Conservation (phyloP, 2,113 vertebrate species). For the Pelecanoides urinatrix region DNA sequence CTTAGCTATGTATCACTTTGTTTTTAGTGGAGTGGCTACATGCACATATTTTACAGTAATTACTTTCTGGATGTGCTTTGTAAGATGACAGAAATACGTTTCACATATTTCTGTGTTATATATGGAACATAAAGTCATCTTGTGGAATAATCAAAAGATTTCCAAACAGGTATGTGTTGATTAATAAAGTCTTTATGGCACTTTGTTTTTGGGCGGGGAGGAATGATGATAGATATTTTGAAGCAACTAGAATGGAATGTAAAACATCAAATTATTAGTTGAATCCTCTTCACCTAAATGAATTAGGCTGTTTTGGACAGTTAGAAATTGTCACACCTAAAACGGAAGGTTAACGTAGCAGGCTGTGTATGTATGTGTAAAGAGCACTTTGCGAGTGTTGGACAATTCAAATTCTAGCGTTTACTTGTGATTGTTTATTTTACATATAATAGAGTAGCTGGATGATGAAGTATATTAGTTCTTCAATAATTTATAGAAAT, state of each 20-base stretch:
- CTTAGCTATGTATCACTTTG: slow-evolving; percentile 62
- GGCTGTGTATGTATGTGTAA: not conserved
- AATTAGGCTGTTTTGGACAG: not conserved
- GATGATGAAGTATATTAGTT: slow-evolving; percentile 82
- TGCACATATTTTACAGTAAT: slow-evolving; percentile 75
- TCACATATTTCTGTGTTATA: slow-evolving; percentile 63
- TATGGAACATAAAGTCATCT: slow-evolving; percentile 69
- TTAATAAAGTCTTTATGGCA: slow-evolving; percentile 70
- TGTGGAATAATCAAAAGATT: slow-evolving; percentile 71
- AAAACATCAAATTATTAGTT: slow-evolving; percentile 38
- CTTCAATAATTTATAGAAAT: slow-evolving; percentile 88
- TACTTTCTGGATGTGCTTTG: slow-evolving; percentile 73
- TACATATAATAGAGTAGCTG: slow-evolving; percentile 74
- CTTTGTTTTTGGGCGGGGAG: slow-evolving; percentile 37
- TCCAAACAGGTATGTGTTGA: slow-evolving; percentile 62
- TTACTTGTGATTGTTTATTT: slow-evolving; percentile 80
- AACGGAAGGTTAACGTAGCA: not conserved
- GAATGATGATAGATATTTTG: slow-evolving; percentile 49
- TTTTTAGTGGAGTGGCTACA: slow-evolving; percentile 57
- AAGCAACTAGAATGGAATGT: slow-evolving; percentile 41
- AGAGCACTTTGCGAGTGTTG: not conserved
- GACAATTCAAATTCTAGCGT: slow-evolving; percentile 25
- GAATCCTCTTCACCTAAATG: not conserved
- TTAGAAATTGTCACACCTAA: not conserved
- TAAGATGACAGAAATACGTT: slow-evolving; percentile 75